These are phyloP conservation scores for Okamejei kenojei DNA, from an alignment of 2,797 vertebrate species.

Conservation along the genomic window DNA sequence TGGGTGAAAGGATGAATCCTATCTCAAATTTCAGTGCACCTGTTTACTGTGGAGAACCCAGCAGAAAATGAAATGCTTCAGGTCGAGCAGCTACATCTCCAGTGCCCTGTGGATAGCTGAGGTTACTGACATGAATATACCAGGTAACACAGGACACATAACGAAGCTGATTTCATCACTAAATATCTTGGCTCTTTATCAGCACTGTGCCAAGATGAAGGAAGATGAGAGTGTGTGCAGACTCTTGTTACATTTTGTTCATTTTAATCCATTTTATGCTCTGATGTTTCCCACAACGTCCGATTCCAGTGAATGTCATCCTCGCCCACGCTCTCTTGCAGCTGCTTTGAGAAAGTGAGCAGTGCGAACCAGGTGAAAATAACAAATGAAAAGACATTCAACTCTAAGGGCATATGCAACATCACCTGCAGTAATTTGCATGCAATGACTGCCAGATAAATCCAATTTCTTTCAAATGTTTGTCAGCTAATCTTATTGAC, in stretches of 20 bases:
- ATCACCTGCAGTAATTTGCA: no score
- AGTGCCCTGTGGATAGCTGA: neutral
- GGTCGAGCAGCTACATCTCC: neutral
- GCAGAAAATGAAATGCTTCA: neutral
- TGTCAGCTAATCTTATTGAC: no score
- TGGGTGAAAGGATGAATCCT: neutral
- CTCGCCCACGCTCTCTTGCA: neutral
- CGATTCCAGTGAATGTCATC: neutral
- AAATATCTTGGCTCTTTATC: neutral
- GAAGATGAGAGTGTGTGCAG: neutral
- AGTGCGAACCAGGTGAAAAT: neutral
- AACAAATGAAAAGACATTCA: neutral
- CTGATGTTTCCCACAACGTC: neutral
- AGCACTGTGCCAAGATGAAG: neutral
- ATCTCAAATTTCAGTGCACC: neutral
- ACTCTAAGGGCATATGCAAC: no score
- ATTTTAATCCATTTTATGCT: neutral
- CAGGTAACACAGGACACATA: no score
- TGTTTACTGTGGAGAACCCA: neutral
- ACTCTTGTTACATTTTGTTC: neutral
- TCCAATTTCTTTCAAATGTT: no score
- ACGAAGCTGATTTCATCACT: neutral
- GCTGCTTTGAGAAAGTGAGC: neutral
- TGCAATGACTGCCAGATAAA: no score
- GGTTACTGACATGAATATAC: neutral